These are phyloP conservation scores for Antennarius striatus DNA, from an alignment of 2,113 vertebrate species.

Conservation along the genomic window DNA sequence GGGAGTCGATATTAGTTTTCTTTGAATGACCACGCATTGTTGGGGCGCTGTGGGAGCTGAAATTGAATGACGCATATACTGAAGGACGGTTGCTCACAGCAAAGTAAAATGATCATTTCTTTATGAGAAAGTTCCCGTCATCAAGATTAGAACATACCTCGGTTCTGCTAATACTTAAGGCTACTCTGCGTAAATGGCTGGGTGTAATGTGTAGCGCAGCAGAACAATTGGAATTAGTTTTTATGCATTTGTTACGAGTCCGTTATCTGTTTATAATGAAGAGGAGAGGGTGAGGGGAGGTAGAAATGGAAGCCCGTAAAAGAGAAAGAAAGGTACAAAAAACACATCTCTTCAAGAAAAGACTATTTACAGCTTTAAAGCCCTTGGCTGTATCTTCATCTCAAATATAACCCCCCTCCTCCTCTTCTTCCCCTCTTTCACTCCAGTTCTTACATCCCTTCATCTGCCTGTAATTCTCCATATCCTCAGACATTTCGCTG, in stretches of 20 bases:
- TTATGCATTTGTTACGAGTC: conserved; percentile 35
- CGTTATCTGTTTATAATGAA: conserved; percentile 24
- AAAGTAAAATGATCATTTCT: conserved; percentile 22
- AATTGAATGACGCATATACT: not conserved
- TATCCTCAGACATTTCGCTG: conserved; percentile 56
- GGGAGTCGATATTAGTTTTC: no score
- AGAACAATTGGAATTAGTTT: conserved; percentile 29
- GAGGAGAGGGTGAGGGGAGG: not conserved
- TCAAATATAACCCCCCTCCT: conserved; percentile 55
- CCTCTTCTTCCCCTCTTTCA: conserved; percentile 38
- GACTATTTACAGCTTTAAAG: conserved; percentile 66
- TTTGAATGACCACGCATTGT: not conserved
- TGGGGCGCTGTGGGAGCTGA: not conserved
- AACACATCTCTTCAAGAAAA: conserved; percentile 50
- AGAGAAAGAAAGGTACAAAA: conserved; percentile 7
- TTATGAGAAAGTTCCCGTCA: conserved; percentile 14
- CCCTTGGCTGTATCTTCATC: conserved; percentile 58
- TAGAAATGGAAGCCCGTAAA: conserved; percentile 1
- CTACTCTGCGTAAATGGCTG: conserved; percentile 28
- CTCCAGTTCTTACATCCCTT: conserved; percentile 49
- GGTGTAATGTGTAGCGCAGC: conserved; percentile 32
- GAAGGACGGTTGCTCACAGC: conserved; percentile 13
- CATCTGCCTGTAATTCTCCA: conserved; percentile 59
- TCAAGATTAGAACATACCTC: conserved; percentile 14
- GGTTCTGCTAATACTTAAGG: conserved; percentile 24